Base-by-base conservation (phyloP, 2,797 vertebrate species). In the Pseudomugil gertrudae region DNA sequence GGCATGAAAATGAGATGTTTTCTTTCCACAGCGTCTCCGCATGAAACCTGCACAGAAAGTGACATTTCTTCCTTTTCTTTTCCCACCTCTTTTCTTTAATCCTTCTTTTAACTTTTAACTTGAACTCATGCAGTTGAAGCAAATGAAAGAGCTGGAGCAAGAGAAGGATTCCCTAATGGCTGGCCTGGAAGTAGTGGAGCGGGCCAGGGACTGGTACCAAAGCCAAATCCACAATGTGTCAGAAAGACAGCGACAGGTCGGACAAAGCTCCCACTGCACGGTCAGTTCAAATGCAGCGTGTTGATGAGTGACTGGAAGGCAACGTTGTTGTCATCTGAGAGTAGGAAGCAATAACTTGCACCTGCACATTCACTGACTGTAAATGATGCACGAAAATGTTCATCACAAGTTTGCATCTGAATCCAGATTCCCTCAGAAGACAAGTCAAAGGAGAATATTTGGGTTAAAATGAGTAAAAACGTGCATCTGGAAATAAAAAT, bases 61-160 rank as follows among this genome's bases (percentile, higher is more conserved):
- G 35, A 59, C 43, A 43, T 17, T 63, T 48, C 21, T 13, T 35
- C 4, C 35, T 35, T 51, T 30, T 50, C 13, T 56, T 23, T 57
- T 32, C 11, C 50, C 21, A 50, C 17, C 58, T 13, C 24, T 15
- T 3, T 9, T 33, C 27, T 32, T 69, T 23, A 26, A 27, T 9
- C 23, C 24, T 64, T 17, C 48, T 59, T 40, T 43, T 59, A 19
- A n/a, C n/a, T n/a, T n/a, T n/a, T n/a, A n/a, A 57, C 59, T 62
- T 63, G 14, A 13, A 35, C 57, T 78, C 62, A 2, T 62, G 23
- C 90, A 98, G 98, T 84, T 99, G 80, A 95, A 97, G 91, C 95
- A 95, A 90, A 94, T 98, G 96, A 95, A 96, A 87, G 96, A 97
- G 80, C 88, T 98, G 92, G 96, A 98, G 86, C 96, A 95, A 87